Conservation (phyloP, 2,113 vertebrate species). For the Brachypteracias leptosomus region DNA sequence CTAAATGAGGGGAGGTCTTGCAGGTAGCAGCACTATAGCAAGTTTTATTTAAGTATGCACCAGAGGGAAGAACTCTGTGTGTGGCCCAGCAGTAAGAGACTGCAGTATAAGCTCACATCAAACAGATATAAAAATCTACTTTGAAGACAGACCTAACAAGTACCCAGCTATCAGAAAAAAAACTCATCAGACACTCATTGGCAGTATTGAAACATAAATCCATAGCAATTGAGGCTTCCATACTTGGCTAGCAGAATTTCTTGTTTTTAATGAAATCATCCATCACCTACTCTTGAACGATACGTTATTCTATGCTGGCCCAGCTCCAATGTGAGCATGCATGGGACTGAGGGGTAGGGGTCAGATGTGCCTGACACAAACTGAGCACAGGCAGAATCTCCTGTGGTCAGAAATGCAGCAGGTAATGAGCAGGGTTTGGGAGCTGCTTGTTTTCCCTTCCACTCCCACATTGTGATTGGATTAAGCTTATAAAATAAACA, state of each 20-base stretch:
- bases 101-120: not conserved
- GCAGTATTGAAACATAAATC: not conserved
- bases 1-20: not conserved
- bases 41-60: not conserved
- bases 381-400: not conserved
- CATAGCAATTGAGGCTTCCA: not conserved
- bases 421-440: not conserved
- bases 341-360: rapidly evolving
- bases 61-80: not conserved
- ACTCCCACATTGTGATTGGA: not conserved
- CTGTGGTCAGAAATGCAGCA: not conserved
- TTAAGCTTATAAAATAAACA: not conserved
- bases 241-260: not conserved
- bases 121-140: not conserved
- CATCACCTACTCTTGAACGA: not conserved
- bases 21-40: not conserved
- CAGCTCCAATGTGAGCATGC: rapidly evolving
- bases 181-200: not conserved
- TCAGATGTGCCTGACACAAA: not conserved
- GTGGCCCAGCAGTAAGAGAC: not conserved
- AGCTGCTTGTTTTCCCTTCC: not conserved
- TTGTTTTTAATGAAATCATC: not conserved
- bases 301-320: no score
- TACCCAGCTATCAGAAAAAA: not conserved
- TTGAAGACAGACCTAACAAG: not conserved